Base-by-base conservation (phyloP, 2,888 invertebrate species). In the Drosophila algonquin region DNA sequence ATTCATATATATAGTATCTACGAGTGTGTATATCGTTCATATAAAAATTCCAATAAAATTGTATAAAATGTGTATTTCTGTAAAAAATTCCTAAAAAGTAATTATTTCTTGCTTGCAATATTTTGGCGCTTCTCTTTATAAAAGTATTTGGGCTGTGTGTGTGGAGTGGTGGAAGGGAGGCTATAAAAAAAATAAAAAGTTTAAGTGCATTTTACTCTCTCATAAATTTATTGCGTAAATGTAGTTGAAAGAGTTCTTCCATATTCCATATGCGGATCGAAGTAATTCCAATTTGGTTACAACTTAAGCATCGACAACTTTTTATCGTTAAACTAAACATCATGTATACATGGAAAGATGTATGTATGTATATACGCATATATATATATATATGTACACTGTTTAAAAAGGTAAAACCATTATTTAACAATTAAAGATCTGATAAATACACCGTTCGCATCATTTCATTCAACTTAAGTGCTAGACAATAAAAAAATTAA, bases 1-100 rank as follows among this genome's bases (percentile, higher is more conserved):
- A 27, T 71, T 61, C 62, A 58, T 58, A 61, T 58, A 58, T 40
- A 5, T 65, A 65, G 47, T 18, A 53, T 18, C 40, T 40, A 40
- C 14, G 40, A 14, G 14, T 45, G 9, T 60, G 58, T 48, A 51
- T 74, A 51, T 59, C 59, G 47, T 47, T 73, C 64, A 74, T 86
- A 86, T 86, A 83, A 81, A 88, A 88, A 54, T 61, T 76, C 77
- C 51, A 72, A 53, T 86, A 88, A 88, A 88, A 75, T 84, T 54
- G 51, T 84, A 84, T 73, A 89, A 84, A 89, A 89, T 64, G 70
- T 71, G 51, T 71, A n/a, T 44, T 60, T 79, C 50, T 50, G 48
- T 60, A 50, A 54, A 83, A 85, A 81, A 47, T 32, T 52, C 60
- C 74, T 75, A 87, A 76, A 87, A 82, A 72, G 63, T 76, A 69